Conservation (phyloP, 2,113 vertebrate species). For the Corydoras sp. region DNA sequence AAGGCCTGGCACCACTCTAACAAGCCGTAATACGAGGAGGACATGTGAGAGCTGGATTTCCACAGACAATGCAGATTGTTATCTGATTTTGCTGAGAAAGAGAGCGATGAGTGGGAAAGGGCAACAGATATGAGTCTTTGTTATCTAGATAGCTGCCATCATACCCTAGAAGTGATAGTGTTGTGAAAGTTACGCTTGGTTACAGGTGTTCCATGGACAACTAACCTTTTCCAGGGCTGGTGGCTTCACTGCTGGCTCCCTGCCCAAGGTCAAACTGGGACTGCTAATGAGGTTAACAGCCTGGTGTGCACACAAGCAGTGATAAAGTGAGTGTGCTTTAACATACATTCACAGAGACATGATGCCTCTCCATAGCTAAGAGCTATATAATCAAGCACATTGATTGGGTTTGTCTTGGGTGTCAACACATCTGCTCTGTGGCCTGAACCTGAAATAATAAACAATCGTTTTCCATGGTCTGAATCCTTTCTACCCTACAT, state of each 20-base stretch:
- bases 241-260: not conserved
- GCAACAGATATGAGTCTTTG: not conserved
- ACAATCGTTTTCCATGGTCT: too few relatives aligned
- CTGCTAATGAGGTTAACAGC: constrained; percentile 12
- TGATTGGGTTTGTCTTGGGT: too few relatives aligned
- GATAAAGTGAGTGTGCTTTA: not conserved
- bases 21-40: constrained; percentile 29
- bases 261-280: not conserved
- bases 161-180: not conserved
- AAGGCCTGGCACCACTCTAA: constrained; percentile 7
- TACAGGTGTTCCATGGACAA: too few relatives aligned
- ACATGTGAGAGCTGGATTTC: constrained; percentile 14
- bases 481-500: too few relatives aligned
- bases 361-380: too few relatives aligned
- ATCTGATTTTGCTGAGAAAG: constrained; percentile 19
- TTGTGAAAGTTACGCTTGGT: not conserved
- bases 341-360: constrained; percentile 2
- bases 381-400: too few relatives aligned
- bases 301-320: constrained; percentile 8
- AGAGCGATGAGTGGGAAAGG: not conserved
- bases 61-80: constrained; percentile 25
- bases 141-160: not conserved
- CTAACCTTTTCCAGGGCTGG: too few relatives aligned
- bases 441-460: too few relatives aligned
- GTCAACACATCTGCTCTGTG: too few relatives aligned